A percentile compares a stretch with the other conserved stretches of the same genome.
Conservation (phyloP, 2,113 vertebrate species). For the Tupaia chinensis region DNA sequence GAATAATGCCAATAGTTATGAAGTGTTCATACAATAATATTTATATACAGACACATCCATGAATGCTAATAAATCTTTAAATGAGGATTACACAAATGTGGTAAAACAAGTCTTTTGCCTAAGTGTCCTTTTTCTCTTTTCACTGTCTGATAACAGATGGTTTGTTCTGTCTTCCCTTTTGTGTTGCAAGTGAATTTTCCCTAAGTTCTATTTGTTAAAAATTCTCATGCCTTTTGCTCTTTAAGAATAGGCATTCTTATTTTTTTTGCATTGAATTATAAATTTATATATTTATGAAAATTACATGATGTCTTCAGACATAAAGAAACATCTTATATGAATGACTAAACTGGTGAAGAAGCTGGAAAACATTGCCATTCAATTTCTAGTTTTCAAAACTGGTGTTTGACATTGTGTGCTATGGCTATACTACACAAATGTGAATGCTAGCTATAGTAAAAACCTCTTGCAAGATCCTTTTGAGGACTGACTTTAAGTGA, state of each 20-base stretch:
- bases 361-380: background rate
- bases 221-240: background rate
- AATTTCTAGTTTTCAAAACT: constrained; percentile 30
- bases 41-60: background rate
- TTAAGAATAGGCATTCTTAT: background rate
- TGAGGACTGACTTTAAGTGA: background rate
- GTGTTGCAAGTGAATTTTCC: background rate
- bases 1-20: constrained; percentile 33
- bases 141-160: background rate
- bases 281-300: background rate
- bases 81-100: constrained; percentile 32
- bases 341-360: background rate
- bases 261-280: constrained; percentile 15
- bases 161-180: constrained; percentile 3
- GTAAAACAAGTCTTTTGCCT: constrained; percentile 1
- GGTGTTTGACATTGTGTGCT: background rate
- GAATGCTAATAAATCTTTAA: constrained; percentile 56
- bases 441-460: background rate
- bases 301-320: background rate
- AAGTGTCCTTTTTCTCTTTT: constrained; percentile 42
- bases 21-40: constrained; percentile 3
- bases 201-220: background rate
- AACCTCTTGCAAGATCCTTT: background rate
- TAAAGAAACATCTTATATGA: background rate
- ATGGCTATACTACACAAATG: background rate